These are phyloP conservation scores for Oenanthe melanoleuca DNA, from an alignment of 2,113 vertebrate genomes.

Conservation along the genomic window DNA sequence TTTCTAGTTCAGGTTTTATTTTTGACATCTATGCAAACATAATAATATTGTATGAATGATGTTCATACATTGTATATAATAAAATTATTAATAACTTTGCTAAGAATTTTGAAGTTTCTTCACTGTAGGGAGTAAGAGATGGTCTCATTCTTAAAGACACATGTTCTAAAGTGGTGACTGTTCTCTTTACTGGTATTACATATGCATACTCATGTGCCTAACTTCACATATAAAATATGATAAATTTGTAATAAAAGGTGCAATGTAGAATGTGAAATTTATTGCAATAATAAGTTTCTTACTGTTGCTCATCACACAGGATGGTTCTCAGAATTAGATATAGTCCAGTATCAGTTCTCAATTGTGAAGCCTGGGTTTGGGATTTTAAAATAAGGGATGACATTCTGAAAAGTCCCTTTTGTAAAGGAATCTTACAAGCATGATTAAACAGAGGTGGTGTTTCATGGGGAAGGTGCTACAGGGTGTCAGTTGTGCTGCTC, in stretches of 20 bases:
- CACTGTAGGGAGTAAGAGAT: background rate
- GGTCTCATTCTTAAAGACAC: background rate
- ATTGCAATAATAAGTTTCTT: background rate
- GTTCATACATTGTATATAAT: background rate
- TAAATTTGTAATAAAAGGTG: background rate
- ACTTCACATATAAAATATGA: background rate
- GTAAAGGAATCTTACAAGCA: background rate
- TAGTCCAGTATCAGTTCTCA: background rate
- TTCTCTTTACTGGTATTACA: background rate
- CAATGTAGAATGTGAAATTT: background rate
- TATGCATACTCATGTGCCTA: background rate
- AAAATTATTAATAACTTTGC: background rate
- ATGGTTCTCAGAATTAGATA: background rate
- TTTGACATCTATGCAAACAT: background rate
- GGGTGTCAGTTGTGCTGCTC: background rate
- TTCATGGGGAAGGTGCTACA: background rate
- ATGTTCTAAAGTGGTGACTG: background rate
- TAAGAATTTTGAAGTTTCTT: background rate
- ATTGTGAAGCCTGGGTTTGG: rapidly evolving
- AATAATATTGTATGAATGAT: background rate
- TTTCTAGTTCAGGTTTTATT: background rate
- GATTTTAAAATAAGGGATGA: background rate
- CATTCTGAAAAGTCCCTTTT: background rate
- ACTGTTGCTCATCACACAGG: background rate
- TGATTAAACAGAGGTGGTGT: background rate